Conservation (phyloP, 2,797 vertebrate species). For the Pseudomugil tenellus region DNA sequence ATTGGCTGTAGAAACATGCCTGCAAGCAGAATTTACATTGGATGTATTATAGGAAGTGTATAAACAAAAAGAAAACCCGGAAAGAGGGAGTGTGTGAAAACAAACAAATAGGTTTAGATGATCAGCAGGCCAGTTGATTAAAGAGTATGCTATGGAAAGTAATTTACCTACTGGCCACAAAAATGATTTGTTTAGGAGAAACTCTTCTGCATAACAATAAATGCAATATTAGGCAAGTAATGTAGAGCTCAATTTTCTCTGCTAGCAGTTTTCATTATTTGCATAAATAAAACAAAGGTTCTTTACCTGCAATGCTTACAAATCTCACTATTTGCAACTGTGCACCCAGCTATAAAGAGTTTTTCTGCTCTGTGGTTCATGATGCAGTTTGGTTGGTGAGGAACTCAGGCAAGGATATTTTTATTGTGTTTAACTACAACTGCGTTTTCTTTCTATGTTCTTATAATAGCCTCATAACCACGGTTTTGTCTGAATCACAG, state of each 20-base stretch:
- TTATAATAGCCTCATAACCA: conserved; percentile 40
- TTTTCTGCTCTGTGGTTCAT: conserved; percentile 2
- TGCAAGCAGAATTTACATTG: conserved; percentile 59
- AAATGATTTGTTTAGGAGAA: conserved; percentile 40
- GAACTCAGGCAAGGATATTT: conserved; percentile 25
- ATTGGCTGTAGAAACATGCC: conserved; percentile 59
- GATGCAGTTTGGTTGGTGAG: conserved; percentile 3
- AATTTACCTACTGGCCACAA: conserved; percentile 49
- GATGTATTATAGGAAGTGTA: conserved; percentile 38
- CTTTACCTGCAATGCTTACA: conserved; percentile 9
- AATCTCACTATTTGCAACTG: conserved; percentile 30
- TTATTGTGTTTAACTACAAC: conserved; percentile 26
- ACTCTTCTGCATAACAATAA: conserved; percentile 61
- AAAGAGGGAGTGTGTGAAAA: conserved; percentile 31
- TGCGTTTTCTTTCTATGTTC: conserved; percentile 48
- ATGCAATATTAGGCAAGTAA: conserved; percentile 43
- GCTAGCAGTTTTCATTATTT: conserved; percentile 41
- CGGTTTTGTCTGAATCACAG: conserved; percentile 29
- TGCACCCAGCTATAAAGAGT: conserved; percentile 32
- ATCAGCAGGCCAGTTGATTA: conserved; percentile 51
- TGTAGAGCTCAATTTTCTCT: conserved; percentile 30
- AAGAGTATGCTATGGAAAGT: conserved; percentile 25
- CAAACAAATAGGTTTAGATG: conserved; percentile 29
- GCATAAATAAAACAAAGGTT: conserved; percentile 48
- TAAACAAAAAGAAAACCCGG: conserved; percentile 38